Evolutionary conservation across 1,140 invertebrate species (phyloP), one percentile per base, ranked within the genome.

Genomic region (Drosophila melanogaster): DNA sequence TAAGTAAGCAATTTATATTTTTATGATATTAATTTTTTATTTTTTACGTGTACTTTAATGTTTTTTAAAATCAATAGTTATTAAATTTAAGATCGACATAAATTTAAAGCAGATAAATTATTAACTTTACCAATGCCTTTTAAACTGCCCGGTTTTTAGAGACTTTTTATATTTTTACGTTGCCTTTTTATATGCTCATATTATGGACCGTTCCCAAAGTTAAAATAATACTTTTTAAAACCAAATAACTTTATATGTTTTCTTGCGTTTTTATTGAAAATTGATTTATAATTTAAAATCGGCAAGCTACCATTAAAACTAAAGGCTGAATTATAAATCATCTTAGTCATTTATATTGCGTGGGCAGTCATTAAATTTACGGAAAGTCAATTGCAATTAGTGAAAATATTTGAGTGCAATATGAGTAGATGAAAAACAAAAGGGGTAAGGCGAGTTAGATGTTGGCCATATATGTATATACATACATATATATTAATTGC

Each of bases 381-480:
- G 3, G 40, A 1, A 15, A 17, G 8, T 15, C n/a, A 30, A 50
- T 38, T 49, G 77, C 57, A 79, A 75, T 79, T 79, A 79, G 67
- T 38, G 17, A 70, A 69, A 59, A 70, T 69, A 75, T 59, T 70
- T 40, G 35, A 40, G 44, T 62, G 77, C 46, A 40, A 46, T 53
- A 26, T 12, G 26, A 11, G 26, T 33, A 41, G 33, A 46, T 11
- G 7, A 40, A 19, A 15, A 40, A 22, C 19, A 30, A 19, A 40
- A 37, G 19, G 26, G 15, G 40, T 47, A 53, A 19, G 30, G 33
- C 56, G 33, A 62, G 54, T 55, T 40, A 64, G 26, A 56, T 61
- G 56, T 51, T 47, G 43, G 57, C 77, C 57, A 66, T 62, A 78
- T 66, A 75, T 7, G 26, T n/a, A 22, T 22, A 22, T 22, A 0